Percentiles rank a stretch among this genome's conserved stretches.
Conservation (phyloP, 2,888 invertebrate genomes). For the Cryptocheilus praepositus region DNA sequence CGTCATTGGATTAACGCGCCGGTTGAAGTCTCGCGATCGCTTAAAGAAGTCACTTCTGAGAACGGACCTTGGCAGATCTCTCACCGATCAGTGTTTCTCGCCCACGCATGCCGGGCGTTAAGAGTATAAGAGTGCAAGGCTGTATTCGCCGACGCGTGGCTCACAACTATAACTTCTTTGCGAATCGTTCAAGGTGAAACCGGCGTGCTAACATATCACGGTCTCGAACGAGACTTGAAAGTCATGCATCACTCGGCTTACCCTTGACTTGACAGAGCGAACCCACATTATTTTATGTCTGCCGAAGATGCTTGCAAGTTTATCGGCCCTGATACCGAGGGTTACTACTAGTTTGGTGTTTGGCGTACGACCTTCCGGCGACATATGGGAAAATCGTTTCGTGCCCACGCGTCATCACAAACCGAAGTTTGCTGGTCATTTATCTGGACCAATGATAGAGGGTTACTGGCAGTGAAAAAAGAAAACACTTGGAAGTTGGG, state of each 20-base stretch:
- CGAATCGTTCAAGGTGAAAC: constrained; percentile 56
- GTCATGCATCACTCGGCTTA: constrained; percentile 49
- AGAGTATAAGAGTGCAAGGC: background rate
- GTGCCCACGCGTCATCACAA: too few relatives aligned
- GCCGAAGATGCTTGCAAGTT: constrained; percentile 26
- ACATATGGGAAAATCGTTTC: too few relatives aligned
- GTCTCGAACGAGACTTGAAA: constrained; percentile 28
- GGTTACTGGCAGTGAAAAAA: too few relatives aligned
- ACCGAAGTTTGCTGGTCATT: too few relatives aligned
- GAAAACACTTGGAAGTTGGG: too few relatives aligned
- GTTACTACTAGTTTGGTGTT: too few relatives aligned
- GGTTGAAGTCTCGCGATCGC: background rate
- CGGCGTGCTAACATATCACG: constrained; percentile 38
- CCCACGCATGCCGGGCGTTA: constrained; percentile 44
- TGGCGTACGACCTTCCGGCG: too few relatives aligned
- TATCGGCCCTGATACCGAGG: constrained; percentile 27
- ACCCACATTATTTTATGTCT: constrained; percentile 46
- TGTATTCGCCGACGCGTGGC: constrained; percentile 49
- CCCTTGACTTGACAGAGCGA: constrained; percentile 51
- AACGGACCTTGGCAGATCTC: constrained; percentile 49
- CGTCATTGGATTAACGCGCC: too few relatives aligned
- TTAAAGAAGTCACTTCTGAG: constrained; percentile 17
- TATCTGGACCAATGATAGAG: too few relatives aligned
- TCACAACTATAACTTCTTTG: constrained; percentile 43
- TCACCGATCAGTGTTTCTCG: constrained; percentile 47